These are phyloP conservation scores for Pristionchus exspectatus DNA, from an alignment of 2,888 invertebrate species.

Conservation along the genomic window DNA sequence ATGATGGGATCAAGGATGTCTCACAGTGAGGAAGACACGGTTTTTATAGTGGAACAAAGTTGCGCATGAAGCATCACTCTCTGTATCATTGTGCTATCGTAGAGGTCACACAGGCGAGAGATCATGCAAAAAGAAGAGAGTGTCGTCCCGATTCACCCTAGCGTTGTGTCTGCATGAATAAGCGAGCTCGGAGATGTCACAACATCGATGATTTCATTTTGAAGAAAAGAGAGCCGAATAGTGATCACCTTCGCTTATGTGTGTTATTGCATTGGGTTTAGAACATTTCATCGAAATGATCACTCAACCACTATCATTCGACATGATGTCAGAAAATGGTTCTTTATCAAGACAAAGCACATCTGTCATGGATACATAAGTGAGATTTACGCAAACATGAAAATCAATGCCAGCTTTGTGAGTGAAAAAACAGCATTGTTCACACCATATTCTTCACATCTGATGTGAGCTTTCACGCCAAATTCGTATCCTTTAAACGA, in stretches of 20 bases:
- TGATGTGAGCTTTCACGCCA: background rate
- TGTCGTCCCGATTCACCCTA: background rate
- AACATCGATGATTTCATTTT: background rate
- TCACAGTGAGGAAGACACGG: background rate
- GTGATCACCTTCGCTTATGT: too few species aligned
- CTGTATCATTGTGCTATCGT: background rate
- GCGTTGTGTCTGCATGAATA: background rate
- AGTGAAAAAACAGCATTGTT: too few species aligned
- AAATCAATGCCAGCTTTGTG: too few species aligned
- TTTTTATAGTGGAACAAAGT: background rate
- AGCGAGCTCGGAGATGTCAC: background rate
- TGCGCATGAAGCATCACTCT: background rate
- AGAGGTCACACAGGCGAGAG: background rate
- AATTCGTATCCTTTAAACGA: background rate
- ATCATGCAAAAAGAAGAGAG: background rate
- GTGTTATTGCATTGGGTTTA: too few species aligned
- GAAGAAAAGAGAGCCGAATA: background rate
- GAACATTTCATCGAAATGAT: too few species aligned
- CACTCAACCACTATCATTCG: too few species aligned
- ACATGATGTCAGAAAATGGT: too few species aligned
- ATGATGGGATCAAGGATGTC: background rate
- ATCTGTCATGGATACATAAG: too few species aligned
- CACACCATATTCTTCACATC: too few species aligned
- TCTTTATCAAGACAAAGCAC: too few species aligned
- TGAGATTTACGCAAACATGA: too few species aligned